Percentiles rank a stretch among this genome's conserved stretches.
These are phyloP conservation scores for Eulacestoma nigropectus DNA, from an alignment of 2,113 vertebrate species.

Conservation along the genomic window DNA sequence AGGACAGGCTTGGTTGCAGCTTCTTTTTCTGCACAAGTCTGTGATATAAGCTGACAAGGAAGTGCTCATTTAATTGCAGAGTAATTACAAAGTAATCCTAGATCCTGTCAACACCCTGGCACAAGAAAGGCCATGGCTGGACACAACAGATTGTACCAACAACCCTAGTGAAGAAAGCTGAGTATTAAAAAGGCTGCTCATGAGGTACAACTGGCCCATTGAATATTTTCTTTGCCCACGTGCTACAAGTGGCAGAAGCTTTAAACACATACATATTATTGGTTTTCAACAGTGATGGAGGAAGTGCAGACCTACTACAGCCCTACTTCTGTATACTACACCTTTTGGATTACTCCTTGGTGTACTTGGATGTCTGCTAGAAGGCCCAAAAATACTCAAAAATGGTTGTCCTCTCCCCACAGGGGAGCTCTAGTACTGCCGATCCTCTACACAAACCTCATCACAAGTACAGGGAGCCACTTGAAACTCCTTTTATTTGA, in stretches of 20 bases:
- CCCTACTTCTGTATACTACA: background rate
- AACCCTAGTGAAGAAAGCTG: background rate
- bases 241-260: background rate
- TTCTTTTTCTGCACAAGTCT: background rate
- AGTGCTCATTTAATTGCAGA: background rate
- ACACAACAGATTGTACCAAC: background rate
- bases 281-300: background rate
- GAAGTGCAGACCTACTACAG: background rate
- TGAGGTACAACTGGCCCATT: background rate
- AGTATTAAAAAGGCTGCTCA: background rate
- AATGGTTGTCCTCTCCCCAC: background rate
- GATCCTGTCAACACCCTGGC: background rate
- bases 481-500: background rate
- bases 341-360: background rate
- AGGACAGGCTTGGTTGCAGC: background rate
- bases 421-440: background rate
- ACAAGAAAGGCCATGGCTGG: background rate
- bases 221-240: background rate
- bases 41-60: background rate
- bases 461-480: background rate
- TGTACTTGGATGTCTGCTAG: background rate
- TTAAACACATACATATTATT: background rate
- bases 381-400: background rate
- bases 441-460: background rate
- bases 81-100: background rate